Percentiles rank a stretch among this genome's conserved stretches.
These are phyloP conservation scores for Nothoprocta perdicaria DNA, from an alignment of 2,113 vertebrate species.

Conservation along the genomic window DNA sequence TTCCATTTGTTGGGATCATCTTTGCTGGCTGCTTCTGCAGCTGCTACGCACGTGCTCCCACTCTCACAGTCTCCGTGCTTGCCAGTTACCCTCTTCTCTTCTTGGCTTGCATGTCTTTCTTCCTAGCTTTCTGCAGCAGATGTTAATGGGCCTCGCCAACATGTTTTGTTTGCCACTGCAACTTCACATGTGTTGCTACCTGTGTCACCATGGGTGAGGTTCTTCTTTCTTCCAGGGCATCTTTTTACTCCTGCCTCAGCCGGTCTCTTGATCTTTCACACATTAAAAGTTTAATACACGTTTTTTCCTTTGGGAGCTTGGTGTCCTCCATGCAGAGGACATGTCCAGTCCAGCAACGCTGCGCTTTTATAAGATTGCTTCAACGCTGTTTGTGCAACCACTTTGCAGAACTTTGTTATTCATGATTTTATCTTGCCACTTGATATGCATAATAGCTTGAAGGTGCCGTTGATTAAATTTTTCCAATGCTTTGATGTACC, in stretches of 20 bases:
- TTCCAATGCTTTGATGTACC: constrained; percentile 72
- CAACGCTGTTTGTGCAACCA: constrained; percentile 71
- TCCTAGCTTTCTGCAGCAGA: constrained; percentile 51
- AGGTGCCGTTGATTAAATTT: constrained; percentile 71
- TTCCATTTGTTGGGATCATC: neutral
- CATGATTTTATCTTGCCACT: constrained; percentile 73
- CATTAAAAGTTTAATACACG: constrained; percentile 33
- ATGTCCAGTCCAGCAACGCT: constrained; percentile 70
- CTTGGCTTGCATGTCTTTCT: constrained; percentile 39
- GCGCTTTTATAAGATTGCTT: constrained; percentile 67
- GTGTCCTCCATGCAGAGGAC: constrained; percentile 66
- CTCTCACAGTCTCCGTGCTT: constrained; percentile 34
- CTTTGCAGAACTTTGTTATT: constrained; percentile 72
- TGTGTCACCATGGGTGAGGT: constrained; percentile 50
- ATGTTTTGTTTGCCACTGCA: constrained; percentile 41
- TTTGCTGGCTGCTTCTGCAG: constrained; percentile 44
- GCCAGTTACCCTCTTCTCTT: constrained; percentile 40
- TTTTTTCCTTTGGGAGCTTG: constrained; percentile 60
- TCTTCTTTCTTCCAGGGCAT: constrained; percentile 33
- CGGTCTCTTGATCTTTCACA: constrained; percentile 43
- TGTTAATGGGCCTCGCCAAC: constrained; percentile 40
- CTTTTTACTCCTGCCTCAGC: constrained; percentile 38
- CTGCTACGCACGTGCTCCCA: constrained; percentile 36
- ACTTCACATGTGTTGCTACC: constrained; percentile 34
- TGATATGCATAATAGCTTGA: constrained; percentile 74